These are phyloP conservation scores for Lasius fuliginosus DNA, from an alignment of 2,888 invertebrate genomes.

Conservation along the genomic window DNA sequence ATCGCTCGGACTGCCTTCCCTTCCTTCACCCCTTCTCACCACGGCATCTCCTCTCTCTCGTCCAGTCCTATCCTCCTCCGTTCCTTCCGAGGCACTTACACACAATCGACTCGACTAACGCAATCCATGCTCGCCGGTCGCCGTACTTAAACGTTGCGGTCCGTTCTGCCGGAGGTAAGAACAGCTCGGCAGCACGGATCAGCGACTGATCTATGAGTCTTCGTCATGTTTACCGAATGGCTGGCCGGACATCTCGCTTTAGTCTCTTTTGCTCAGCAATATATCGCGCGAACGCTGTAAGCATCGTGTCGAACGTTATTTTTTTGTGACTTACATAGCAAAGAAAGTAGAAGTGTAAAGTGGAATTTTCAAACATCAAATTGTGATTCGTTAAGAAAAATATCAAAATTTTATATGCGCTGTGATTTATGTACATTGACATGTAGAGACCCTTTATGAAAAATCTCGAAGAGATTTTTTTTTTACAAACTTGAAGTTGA, in stretches of 20 bases:
- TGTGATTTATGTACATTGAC: not conserved
- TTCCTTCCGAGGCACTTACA: conserved; percentile 61
- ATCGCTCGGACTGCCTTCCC: conserved; percentile 63
- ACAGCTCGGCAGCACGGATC: conserved; percentile 55
- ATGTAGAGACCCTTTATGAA: not conserved
- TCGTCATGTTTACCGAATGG: conserved; percentile 53
- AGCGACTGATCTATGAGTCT: conserved; percentile 56
- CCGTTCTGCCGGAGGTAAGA: conserved; percentile 45
- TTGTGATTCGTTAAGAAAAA: not conserved
- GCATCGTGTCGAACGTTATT: conserved; percentile 6
- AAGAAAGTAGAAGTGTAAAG: not conserved
- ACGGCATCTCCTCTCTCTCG: conserved; percentile 29
- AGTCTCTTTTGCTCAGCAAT: conserved; percentile 40
- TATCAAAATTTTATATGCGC: not conserved
- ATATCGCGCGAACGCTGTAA: conserved; percentile 14
- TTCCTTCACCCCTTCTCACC: conserved; percentile 49
- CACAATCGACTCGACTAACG: conserved; percentile 70
- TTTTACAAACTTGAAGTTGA: not conserved
- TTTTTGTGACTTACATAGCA: not conserved
- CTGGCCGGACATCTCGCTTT: conserved; percentile 39
- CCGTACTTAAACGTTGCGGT: conserved; percentile 49
- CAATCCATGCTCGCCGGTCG: conserved; percentile 55
- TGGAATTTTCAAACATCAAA: not conserved
- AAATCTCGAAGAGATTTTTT: not conserved
- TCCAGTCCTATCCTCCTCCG: conserved; percentile 40